Evolutionary conservation across 1,140 invertebrate species (phyloP).

Genomic region (Rhizoglyphus robini): DNA sequence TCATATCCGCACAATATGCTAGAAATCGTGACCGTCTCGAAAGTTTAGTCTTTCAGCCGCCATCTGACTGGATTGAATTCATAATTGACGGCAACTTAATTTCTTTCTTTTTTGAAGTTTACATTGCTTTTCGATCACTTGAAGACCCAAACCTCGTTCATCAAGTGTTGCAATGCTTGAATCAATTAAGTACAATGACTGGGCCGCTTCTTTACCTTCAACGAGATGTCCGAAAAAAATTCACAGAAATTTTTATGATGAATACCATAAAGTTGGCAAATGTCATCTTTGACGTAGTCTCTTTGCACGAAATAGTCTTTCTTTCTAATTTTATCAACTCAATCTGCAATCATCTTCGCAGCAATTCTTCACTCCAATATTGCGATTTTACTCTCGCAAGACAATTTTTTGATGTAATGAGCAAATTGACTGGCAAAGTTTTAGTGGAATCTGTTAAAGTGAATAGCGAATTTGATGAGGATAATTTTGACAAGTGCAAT

Average conservation of each 20-base stretch:
- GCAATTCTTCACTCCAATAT: not conserved
- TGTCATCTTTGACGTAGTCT: conserved; percentile 6
- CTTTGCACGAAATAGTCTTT: conserved; percentile 1
- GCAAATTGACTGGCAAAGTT: conserved; percentile 19
- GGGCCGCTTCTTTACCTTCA: conserved; percentile 45
- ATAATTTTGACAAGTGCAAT: conserved; percentile 18
- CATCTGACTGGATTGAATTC: conserved; percentile 53
- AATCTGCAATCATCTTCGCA: conserved; percentile 16
- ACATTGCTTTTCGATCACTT: conserved; percentile 47
- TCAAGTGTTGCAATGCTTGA: conserved; percentile 59
- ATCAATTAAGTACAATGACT: conserved; percentile 62
- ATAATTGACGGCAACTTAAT: conserved; percentile 56
- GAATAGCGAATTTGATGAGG: conserved; percentile 7
- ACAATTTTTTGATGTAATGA: conserved; percentile 11
- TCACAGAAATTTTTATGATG: conserved; percentile 53
- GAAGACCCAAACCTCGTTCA: conserved; percentile 55
- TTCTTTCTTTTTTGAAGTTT: conserved; percentile 57
- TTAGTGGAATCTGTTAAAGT: not conserved
- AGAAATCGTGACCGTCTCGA: conserved; percentile 28
- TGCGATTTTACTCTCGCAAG: not conserved
- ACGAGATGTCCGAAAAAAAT: conserved; percentile 47
- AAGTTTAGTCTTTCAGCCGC: conserved; percentile 47
- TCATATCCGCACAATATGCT: conserved; percentile 46
- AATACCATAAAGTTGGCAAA: conserved; percentile 52
- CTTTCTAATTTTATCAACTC: conserved; percentile 5